phyloP scores from a whole-genome alignment of 2,797 vertebrate genomes.

The Sebastes taczanowskii region DNA sequence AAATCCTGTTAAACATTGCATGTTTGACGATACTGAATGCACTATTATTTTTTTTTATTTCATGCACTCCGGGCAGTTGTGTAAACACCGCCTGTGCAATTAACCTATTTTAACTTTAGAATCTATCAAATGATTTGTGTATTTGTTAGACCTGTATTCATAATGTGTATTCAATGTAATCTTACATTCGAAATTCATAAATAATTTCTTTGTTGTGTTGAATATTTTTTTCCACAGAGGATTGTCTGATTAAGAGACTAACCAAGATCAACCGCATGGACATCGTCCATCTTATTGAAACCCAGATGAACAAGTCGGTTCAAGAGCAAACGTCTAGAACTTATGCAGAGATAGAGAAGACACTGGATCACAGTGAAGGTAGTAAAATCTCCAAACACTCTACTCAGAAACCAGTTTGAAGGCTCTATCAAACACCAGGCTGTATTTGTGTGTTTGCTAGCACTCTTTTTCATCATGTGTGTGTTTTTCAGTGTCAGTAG shows the following conservation, averaged over 20 bases:
- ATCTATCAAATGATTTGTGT: not conserved
- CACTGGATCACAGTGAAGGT: slow-evolving; percentile 97
- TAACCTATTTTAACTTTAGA: not conserved
- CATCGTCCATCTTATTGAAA: slow-evolving; percentile 96
- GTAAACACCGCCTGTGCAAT: not conserved
- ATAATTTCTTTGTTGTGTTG: not conserved
- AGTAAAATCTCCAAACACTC: slow-evolving; percentile 1
- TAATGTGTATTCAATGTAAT: not conserved
- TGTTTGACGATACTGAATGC: not conserved
- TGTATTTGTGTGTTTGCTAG: not conserved
- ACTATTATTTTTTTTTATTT: not conserved
- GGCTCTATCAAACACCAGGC: not conserved
- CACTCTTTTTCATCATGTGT: not conserved
- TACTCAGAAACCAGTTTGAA: not conserved
- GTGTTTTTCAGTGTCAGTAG: slow-evolving; percentile 75
- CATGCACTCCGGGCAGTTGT: not conserved
- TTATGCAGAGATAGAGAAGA: slow-evolving; percentile 92
- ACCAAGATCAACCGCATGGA: slow-evolving; percentile 99
- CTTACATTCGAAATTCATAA: too few species aligned
- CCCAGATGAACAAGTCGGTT: slow-evolving; percentile 86
- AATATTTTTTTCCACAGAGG: slow-evolving; percentile 80
- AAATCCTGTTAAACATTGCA: not conserved
- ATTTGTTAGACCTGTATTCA: not conserved
- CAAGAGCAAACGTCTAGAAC: slow-evolving; percentile 86
- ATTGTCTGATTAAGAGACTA: slow-evolving; percentile 89